Base-by-base conservation (phyloP, 2,797 vertebrate species). In the Tenualosa ilisha region DNA sequence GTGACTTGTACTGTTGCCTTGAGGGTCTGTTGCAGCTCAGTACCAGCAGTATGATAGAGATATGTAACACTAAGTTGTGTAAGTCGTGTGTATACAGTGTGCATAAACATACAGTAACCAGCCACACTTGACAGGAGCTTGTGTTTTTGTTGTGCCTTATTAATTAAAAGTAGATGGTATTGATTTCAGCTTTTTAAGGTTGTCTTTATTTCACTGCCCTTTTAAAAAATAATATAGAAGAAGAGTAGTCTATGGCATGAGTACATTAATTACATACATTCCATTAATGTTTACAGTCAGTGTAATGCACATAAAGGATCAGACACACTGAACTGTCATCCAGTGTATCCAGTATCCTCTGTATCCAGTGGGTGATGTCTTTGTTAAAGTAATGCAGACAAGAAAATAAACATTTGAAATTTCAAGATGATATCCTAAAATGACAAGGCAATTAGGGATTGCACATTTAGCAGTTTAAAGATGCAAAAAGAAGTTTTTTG, bases 151-250 rank as follows among this genome's bases (percentile, higher is more conserved):
- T 79, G 72, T 79, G 40, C 72, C 72, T 20, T 46, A 20, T 43
- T 22, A 2, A 79, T 79, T 46, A 79, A 79, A 79, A 63, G 59
- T 63, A 79, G 72, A 46, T 79, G 3, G 43, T 75, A 43, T 75
- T 17, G 17, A 15, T 72, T 8, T 13, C 26, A 75, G 68, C 37
- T 75, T 75, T 40, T 15, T 20, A 75, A 75, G 37, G 31, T 26
- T 9, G 9, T 26, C 63, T 65, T 65, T 65, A 65, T 65, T 75
- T 75, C 37, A 75, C 13, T 72, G 65, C 46, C 46, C 46, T 8
- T 49, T 49, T 49, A 49, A 49, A 49, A 8, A 54, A 54, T 40
- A 79, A 43, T 79, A 79, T 7, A 43, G 15, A 46, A 43, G 31
- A 31, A 31, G 0, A 31, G 72, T 79, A 8, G 43, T 46, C 7